Evolutionary conservation across 2,797 vertebrate species (phyloP), one percentile per base, ranked within the genome.

Genomic region (Rhadinocentrus ornatus): DNA sequence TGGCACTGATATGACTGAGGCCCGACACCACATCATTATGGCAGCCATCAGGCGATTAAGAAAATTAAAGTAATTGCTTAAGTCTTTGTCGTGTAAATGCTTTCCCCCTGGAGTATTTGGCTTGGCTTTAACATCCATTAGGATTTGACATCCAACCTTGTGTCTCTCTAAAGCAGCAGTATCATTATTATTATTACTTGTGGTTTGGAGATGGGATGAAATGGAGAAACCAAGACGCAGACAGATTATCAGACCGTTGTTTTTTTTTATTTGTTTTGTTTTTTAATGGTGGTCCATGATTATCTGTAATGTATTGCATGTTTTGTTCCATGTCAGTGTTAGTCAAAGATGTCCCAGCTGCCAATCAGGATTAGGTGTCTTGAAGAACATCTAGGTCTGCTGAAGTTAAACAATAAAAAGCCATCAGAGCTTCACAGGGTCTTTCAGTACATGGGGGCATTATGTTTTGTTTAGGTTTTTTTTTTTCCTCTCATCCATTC

Each of bases 31-130:
- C 82, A 79, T 88, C 34, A 32, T 86, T 86, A 75, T 88, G 91
- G 87, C 86, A 81, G 84, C 78, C 58, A 10, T 82, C 31, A 73
- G 74, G 69, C 62, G 87, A 93, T 91, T 89, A 90, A 87, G 74
- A 74, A 88, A 87, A 90, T 88, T 83, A 88, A 80, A 89, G 80
- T 91, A 89, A 93, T 90, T 90, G 88, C 83, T 78, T 65, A 80
- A 87, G 85, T 89, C 75, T 87, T 88, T 86, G 73, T 84, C 75
- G 48, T 84, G 87, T 84, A 84, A 91, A 86, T 88, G 71, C 75
- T 68, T 63, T 71, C 63, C 81, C 53, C 71, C 74, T 57, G 55
- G 71, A 79, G 78, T 75, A 52, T 83, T 85, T 81, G 58, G 55
- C 72, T 75, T 35, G 61, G 71, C 77, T 70, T 62, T 66, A 80